Evolutionary conservation across 2,113 vertebrate species (phyloP), one percentile per base, ranked within the genome.

Genomic region (Leptocoma aspasia): DNA sequence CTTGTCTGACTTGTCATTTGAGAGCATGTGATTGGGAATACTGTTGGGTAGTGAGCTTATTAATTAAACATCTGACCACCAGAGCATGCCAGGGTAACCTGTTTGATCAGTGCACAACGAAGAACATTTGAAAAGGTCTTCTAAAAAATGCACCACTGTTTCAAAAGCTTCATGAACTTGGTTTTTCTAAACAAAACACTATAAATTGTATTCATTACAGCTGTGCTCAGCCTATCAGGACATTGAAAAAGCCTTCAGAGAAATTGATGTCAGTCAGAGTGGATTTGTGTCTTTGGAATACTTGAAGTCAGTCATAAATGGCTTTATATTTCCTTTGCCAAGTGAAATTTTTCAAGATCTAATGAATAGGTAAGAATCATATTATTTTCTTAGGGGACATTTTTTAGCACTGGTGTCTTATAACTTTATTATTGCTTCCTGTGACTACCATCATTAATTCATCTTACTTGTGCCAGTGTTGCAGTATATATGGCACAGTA

Each of bases 301-400:
- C 95, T 97, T 98, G 68, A 98, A 98, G 95, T 93, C 97, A 16
- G 93, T 98, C 95, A 94, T 98, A 82, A 98, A 97, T 96, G 98
- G 95, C 79, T 98, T 98, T 79, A 64, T 98, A 50, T 98, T 97
- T 96, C 97, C 87, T 54, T 93, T 98, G 84, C 97, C 97, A 56
- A 97, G 95, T 86, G 96, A 87, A 87, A 93, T 95, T 94, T 98
- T 98, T 92, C 97, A 98, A 82, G 95, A 97, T 94, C 86, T 99
- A 96, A 98, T 98, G 97, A 98, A 93, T 93, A 98, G 98, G 98
- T 98, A 97, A 97, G 97, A 94, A 49, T 77, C 71, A 30, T 33
- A 15, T 71, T 94, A 90, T 96, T 95, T 96, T 92, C 86, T 92
- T 94, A 91, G 52, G 92, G 63, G 90, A 78, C 44, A 16, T 50